Evolutionary conservation across 2,888 invertebrate genomes (phyloP).

Genomic region (Tetanocera ferruginea): DNA sequence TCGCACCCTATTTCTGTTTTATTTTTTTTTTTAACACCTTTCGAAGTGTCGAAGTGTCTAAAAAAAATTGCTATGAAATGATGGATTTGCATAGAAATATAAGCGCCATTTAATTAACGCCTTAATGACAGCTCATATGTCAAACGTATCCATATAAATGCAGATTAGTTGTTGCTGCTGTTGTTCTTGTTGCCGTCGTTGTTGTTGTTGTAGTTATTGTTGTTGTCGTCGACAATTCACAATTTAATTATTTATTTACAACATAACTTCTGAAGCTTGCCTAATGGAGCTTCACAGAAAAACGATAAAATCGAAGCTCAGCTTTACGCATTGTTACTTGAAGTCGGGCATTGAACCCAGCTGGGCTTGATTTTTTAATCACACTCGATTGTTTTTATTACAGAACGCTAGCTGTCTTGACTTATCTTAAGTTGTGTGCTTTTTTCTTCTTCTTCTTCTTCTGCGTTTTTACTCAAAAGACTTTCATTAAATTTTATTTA

Average conservation of each 20-base stretch:
- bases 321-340: neutral
- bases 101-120: conserved; percentile 20
- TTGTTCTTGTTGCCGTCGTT: neutral
- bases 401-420: neutral
- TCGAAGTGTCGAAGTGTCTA: no score
- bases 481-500: conserved; percentile 27
- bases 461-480: neutral
- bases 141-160: neutral
- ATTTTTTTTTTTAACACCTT: no score
- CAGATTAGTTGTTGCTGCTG: neutral
- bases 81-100: conserved; percentile 4
- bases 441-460: no score
- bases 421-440: neutral
- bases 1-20: no score
- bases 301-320: neutral
- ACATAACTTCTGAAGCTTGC: neutral
- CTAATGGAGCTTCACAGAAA: neutral
- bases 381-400: neutral
- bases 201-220: neutral
- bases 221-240: neutral
- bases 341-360: conserved; percentile 14
- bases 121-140: conserved; percentile 18
- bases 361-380: conserved; percentile 2
- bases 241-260: neutral
- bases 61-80: neutral